These are phyloP conservation scores for Empidonax traillii DNA, from an alignment of 2,113 vertebrate species.

Conservation along the genomic window DNA sequence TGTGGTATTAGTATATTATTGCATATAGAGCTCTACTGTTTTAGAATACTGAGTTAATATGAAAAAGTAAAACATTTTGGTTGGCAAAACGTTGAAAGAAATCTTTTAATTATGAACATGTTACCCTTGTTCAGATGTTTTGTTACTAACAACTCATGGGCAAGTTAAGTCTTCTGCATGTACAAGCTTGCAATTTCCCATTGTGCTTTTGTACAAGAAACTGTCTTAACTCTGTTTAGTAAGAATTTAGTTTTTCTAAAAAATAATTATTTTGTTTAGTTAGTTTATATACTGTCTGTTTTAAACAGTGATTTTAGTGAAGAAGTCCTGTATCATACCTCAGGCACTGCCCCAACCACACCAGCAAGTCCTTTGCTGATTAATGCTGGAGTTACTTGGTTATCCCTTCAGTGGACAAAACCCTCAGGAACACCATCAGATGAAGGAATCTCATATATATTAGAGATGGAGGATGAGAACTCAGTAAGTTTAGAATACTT, in stretches of 20 bases:
- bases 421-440: constrained; percentile 91
- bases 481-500: constrained; percentile 81
- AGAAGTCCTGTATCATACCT: constrained; percentile 93
- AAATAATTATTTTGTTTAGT: background rate
- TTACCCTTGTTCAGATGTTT: background rate
- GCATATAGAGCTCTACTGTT: background rate
- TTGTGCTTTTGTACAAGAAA: background rate
- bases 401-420: constrained; percentile 91
- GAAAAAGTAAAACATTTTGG: background rate
- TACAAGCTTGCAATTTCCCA: background rate
- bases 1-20: background rate
- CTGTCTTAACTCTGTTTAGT: background rate
- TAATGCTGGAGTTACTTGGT: constrained; percentile 89
- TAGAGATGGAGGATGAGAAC: constrained; percentile 98
- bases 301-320: constrained; percentile 92
- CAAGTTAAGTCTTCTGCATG: background rate
- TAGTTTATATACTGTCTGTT: constrained; percentile 65
- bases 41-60: background rate
- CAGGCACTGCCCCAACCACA: constrained; percentile 92
- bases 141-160: background rate
- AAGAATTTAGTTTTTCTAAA: background rate
- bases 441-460: constrained; percentile 91
- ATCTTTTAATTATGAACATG: background rate
- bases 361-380: constrained; percentile 89
- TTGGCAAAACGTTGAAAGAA: background rate